Evolutionary conservation across 2,113 vertebrate species (phyloP).

Genomic region (Lepus europaeus): DNA sequence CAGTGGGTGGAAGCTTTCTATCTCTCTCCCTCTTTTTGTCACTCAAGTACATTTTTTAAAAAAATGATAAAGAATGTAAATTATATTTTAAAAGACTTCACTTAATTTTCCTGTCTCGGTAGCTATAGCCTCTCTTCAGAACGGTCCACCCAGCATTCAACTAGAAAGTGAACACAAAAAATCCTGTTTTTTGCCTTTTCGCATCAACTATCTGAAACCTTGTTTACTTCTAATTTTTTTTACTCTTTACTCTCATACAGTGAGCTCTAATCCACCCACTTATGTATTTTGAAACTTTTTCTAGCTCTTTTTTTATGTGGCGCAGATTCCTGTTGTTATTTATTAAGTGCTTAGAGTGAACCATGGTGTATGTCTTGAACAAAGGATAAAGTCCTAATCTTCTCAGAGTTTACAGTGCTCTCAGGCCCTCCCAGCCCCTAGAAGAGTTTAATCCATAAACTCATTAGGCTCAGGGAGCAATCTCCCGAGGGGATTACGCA

Average conservation of each 20-base stretch:
- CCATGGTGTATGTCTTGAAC: background rate
- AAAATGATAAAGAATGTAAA: too few species aligned
- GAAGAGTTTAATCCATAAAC: conserved; percentile 33
- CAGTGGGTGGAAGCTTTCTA: too few species aligned
- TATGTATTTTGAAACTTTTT: conserved; percentile 31
- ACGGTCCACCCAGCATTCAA: background rate
- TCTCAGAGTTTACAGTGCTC: background rate
- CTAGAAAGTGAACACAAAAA: conserved; percentile 3
- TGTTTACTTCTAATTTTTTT: background rate
- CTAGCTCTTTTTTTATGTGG: background rate
- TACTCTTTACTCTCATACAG: background rate
- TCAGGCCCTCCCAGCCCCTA: background rate
- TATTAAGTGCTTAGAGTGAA: conserved; percentile 22
- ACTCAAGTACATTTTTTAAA: too few species aligned
- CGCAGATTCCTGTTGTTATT: conserved; percentile 38
- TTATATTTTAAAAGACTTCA: background rate
- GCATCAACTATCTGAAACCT: background rate
- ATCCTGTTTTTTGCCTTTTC: background rate
- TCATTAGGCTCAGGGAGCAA: background rate
- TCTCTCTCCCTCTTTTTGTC: too few species aligned
- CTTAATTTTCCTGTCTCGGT: background rate
- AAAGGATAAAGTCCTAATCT: conserved; percentile 48
- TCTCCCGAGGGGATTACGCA: background rate
- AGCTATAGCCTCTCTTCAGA: background rate
- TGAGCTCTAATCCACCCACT: background rate